A percentile compares a stretch with the other conserved stretches of the same genome.
Evolutionary conservation across 2,888 invertebrate genomes (phyloP).

Genomic region (Polyommatus iphigenia): DNA sequence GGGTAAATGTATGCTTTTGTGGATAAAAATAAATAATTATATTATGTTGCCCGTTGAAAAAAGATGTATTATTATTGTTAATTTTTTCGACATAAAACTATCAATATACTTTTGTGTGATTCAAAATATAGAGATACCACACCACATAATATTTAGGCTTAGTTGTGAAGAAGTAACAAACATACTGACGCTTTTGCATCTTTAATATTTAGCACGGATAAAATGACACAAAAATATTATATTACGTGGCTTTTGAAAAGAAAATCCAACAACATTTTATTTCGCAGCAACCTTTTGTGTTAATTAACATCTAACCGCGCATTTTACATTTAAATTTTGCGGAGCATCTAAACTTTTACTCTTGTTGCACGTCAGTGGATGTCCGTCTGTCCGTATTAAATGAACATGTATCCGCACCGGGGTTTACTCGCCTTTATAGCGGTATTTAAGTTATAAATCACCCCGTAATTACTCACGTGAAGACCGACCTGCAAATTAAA

Average conservation of each 20-base stretch:
- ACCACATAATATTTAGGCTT: too few species aligned
- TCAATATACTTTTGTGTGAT: too few species aligned
- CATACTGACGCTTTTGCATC: too few species aligned
- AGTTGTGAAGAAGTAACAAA: too few species aligned
- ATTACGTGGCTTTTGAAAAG: not conserved
- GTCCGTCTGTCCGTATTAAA: slow-evolving; percentile 40
- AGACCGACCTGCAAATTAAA: slow-evolving; percentile 45
- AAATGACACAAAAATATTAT: not conserved
- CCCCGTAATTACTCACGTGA: slow-evolving; percentile 55
- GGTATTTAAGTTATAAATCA: slow-evolving; percentile 65
- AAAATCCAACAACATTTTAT: slow-evolving; percentile 8
- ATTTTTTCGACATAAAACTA: too few species aligned
- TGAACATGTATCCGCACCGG: slow-evolving; percentile 59
- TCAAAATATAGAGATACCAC: too few species aligned
- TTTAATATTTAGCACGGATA: too few species aligned
- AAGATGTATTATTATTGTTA: too few species aligned
- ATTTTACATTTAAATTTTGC: not conserved
- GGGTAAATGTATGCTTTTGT: not conserved
- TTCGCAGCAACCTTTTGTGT: not conserved
- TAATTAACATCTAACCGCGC: not conserved
- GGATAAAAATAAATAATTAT: too few species aligned
- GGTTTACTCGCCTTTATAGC: slow-evolving; percentile 44
- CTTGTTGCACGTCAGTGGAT: slow-evolving; percentile 6
- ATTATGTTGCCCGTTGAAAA: too few species aligned
- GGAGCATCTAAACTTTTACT: slow-evolving; percentile 22